Evolutionary conservation across 2,797 vertebrate genomes (phyloP), one percentile per base, ranked within the genome.

Genomic region (Sparus aurata): DNA sequence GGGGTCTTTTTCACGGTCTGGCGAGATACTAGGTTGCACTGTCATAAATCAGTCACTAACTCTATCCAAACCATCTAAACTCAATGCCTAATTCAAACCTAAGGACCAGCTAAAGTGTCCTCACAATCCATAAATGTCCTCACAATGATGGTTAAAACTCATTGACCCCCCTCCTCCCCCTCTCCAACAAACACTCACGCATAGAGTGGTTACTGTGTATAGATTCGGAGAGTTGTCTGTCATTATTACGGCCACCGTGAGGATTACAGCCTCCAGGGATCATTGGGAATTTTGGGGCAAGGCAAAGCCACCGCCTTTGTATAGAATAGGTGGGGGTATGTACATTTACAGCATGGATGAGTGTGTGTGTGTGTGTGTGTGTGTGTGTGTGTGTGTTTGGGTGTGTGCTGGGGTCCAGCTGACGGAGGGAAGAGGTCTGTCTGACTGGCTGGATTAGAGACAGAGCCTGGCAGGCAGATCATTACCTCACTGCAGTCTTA

Each of bases 401-500:
- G 79, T 84, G 87, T 58, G 79, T 76, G 76, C 38, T 46, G 77
- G 87, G 85, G 84, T 85, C 80, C 54, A 54, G 63, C 61, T 77
- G 78, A 85, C 71, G 53, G 53, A 80, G 74, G 73, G 77, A 86
- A 72, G 80, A 91, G 84, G 83, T 79, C 82, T 87, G 77, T 83
- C 75, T 86, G 81, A 83, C 86, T 87, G 63, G 76, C 71, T 89
- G 94, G 93, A 95, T 95, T 95, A 95, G 53, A 94, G 93, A 77
- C 87, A 61, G 76, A 62, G 91, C 77, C 84, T 81, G 76, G 86
- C 87, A 87, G 91, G 90, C 90, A 88, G 88, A 92, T 94, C 92
- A 91, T 92, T 94, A 94, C 92, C 89, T 93, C 89, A 92, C 89
- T 93, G 88, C 84, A 93, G 91, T 89, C 90, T 92, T 90, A 94